phyloP scores from a whole-genome alignment of 2,113 vertebrate genomes.

The Centropus unirufus region DNA sequence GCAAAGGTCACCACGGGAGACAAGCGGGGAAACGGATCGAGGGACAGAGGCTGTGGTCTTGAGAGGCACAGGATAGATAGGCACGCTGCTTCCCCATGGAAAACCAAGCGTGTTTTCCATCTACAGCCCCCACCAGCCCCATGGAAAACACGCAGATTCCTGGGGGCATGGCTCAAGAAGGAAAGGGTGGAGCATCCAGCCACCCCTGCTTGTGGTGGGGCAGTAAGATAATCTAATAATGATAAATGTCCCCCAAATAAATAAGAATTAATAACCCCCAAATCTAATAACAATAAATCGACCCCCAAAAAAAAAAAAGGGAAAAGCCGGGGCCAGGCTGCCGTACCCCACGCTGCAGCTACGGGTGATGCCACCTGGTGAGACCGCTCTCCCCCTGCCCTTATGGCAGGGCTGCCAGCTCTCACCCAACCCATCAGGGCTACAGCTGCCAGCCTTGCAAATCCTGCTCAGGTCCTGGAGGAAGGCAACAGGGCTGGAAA shows the following conservation, averaged over 20 bases:
- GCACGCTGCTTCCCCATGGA: not conserved
- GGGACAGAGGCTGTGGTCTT: not conserved
- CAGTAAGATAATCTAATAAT: not conserved
- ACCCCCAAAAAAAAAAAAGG: not conserved
- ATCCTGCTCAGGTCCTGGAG: not conserved
- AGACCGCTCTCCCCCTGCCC: fast-evolving
- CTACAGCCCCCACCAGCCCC: not conserved
- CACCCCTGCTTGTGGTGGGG: not conserved
- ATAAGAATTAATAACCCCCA: no score
- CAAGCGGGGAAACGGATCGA: not conserved
- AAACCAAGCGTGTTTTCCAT: fast-evolving
- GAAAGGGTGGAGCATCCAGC: not conserved
- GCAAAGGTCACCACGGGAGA: not conserved
- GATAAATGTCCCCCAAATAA: not conserved
- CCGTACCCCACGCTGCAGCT: not conserved
- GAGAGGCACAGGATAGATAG: not conserved
- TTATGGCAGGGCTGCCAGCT: not conserved
- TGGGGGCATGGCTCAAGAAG: not conserved
- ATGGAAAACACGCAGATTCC: not conserved
- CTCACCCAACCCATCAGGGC: not conserved
- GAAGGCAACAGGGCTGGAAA: not conserved
- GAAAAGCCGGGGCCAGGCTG: not conserved
- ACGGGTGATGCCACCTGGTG: fast-evolving
- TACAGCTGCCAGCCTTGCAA: not conserved
- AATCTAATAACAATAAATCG: no score